phyloP scores from a whole-genome alignment of 2,888 invertebrate genomes.

The Erpobdella octoculata region DNA sequence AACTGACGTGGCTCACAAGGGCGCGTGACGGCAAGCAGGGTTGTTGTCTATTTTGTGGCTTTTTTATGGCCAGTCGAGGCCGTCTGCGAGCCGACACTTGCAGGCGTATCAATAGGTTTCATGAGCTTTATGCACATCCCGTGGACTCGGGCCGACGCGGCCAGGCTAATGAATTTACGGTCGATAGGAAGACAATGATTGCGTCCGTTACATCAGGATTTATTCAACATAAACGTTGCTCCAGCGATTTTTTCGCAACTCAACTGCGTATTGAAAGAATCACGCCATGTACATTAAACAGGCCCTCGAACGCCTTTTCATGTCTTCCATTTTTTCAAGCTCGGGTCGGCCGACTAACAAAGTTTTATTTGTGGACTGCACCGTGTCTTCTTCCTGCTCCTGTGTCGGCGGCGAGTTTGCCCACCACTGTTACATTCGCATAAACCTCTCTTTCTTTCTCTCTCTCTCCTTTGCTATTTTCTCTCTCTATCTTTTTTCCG shows the following conservation, averaged over 20 bases:
- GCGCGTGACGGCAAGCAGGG: too few species aligned
- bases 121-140: background rate
- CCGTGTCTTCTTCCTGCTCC: too few species aligned
- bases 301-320: background rate
- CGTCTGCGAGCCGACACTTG: too few species aligned
- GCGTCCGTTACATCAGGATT: constrained; percentile 3
- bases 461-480: background rate
- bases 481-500: too few species aligned
- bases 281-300: constrained; percentile 8
- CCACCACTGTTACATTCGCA: too few species aligned
- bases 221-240: constrained; percentile 15
- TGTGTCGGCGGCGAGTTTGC: too few species aligned
- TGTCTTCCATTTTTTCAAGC: too few species aligned
- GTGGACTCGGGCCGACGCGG: background rate
- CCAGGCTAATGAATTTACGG: constrained; percentile 11
- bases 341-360: background rate
- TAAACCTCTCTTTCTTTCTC: background rate
- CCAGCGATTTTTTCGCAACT: constrained; percentile 10
- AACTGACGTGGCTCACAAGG: too few species aligned
- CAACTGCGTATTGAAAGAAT: background rate
- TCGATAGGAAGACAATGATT: constrained; percentile 23
- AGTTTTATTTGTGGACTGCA: constrained; percentile 4
- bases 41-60: too few species aligned
- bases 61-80: too few species aligned
- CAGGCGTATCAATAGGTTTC: background rate